Conservation (phyloP, 1,140 invertebrate genomes). For the Apis cerana region DNA sequence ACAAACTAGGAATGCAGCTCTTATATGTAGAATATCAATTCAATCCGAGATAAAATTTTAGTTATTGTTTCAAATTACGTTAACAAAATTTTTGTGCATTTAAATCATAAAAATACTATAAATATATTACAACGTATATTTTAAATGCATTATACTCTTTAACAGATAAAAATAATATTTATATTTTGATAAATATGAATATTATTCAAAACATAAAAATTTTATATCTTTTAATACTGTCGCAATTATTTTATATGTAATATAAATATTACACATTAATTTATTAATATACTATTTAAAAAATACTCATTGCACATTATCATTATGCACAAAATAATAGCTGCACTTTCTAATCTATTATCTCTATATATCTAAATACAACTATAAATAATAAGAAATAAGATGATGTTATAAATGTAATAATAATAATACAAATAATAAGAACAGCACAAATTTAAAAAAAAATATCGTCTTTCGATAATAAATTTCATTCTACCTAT, state of each 20-base stretch:
- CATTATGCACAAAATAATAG: no score
- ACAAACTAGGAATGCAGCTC: no score
- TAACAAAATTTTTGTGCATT: no score
- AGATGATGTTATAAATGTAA: neutral
- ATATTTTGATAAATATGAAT: neutral
- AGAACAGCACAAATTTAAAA: neutral
- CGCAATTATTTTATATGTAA: neutral
- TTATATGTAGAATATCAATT: no score
- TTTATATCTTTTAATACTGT: neutral
- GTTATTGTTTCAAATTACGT: neutral
- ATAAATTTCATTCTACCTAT: neutral
- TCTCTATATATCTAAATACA: neutral
- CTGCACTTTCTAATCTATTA: neutral
- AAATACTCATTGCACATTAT: no score
- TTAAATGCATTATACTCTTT: neutral
- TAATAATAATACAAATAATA: neutral
- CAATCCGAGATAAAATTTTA: no score
- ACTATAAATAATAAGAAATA: neutral
- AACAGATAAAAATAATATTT: neutral
- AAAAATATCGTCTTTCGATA: neutral
- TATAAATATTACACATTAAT: no score
- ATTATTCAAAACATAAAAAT: neutral
- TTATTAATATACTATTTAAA: no score
- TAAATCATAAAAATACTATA: no score
- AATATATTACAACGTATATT: neutral